Conservation (phyloP, 2,113 vertebrate species). For the Pseudopodoces humilis region DNA sequence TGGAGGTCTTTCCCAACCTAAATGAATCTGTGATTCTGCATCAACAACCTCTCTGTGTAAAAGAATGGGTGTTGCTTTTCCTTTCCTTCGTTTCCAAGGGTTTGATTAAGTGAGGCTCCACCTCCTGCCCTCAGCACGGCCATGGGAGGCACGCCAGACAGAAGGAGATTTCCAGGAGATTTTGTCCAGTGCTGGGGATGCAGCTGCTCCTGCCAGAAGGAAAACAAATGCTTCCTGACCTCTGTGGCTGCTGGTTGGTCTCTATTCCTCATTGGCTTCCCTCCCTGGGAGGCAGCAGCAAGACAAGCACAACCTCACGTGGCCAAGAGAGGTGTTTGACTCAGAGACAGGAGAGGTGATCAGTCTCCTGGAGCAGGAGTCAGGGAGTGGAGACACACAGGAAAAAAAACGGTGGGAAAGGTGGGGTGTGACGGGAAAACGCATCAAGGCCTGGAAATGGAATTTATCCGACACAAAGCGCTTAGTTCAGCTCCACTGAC, state of each 20-base stretch:
- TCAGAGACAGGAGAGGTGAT: background rate
- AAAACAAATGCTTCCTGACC: background rate
- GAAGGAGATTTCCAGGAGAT: background rate
- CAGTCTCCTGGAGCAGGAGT: background rate
- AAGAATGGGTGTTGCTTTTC: background rate
- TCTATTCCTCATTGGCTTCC: background rate
- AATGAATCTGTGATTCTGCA: background rate
- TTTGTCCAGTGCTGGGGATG: background rate
- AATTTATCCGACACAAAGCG: background rate
- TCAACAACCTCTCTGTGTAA: too few relatives aligned
- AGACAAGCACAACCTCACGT: background rate
- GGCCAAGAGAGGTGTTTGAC: background rate
- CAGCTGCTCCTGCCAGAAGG: background rate
- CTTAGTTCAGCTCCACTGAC: background rate
- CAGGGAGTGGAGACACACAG: too few relatives aligned
- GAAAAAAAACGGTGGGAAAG: background rate
- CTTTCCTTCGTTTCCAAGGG: background rate
- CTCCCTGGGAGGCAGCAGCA: background rate
- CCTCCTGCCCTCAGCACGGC: fast-evolving
- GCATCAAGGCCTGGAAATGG: background rate
- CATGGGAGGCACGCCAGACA: background rate
- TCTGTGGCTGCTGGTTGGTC: background rate
- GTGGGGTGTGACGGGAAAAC: background rate
- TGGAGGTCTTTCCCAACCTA: background rate
- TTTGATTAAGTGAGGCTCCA: background rate